Evolutionary conservation across 2,888 invertebrate genomes (phyloP), one percentile per base, ranked within the genome.

Genomic region (Cheilosia variabilis): DNA sequence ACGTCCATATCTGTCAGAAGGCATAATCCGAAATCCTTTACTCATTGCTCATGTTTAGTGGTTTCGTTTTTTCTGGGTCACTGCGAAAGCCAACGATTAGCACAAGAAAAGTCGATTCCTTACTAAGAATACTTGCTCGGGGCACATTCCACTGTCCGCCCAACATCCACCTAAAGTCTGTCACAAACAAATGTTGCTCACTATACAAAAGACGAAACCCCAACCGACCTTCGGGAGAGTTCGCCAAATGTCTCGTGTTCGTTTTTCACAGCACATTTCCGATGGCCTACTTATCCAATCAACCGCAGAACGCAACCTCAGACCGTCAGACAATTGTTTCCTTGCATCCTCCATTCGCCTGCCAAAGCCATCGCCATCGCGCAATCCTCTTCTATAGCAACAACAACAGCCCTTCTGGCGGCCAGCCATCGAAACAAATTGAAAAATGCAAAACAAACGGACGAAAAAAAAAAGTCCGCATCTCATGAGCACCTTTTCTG

Each of bases 201-300:
- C 37, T 37, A 13, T 13, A 37, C 37, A 31, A 10, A n/a, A n/a
- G n/a, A n/a, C n/a, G n/a, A n/a, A 53, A 43, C 53, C 47, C 43
- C 34, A 53, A 34, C 53, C 66, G 81, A 81, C 79, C 79, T 69
- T 79, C 73, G 45, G 55, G 13, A 43, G 27, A 60, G 47, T 47
- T 47, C 66, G 72, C 57, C 55, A 72, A 68, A 58, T 45, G 24
- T 24, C 19, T 47, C 45, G 37, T 37, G 17, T 17, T 47, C 15
- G 6, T 7, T 52, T 76, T 80, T 66, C 81, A 63, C 76, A 81
- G 50, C 81, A 77, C 76, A 81, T 86, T 81, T 86, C 57, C 81
- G 76, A 77, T 86, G 81, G 86, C 86, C 86, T 86, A 86, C 76
- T 86, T 86, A 86, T 72, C 63, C 86, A 86, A 81, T 86, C 86